Conservation (phyloP, 2,797 vertebrate species). For the Danio tinwini region DNA sequence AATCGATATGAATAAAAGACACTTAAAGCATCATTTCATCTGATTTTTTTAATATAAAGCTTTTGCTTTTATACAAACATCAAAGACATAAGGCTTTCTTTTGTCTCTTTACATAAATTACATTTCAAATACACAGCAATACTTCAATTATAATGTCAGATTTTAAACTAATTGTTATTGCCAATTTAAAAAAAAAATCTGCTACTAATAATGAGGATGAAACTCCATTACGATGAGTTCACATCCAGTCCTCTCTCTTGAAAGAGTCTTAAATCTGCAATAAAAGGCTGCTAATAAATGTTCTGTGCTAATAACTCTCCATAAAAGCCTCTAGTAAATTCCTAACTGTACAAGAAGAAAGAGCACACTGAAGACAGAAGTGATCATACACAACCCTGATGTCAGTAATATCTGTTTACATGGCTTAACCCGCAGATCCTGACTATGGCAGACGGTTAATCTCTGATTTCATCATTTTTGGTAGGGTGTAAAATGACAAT, state of each 20-base stretch:
- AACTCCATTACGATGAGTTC: conserved; percentile 8
- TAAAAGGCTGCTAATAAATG: neutral
- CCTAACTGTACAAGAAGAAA: neutral
- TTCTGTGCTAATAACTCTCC: conserved; percentile 1
- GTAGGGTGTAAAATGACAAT: neutral
- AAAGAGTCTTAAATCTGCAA: neutral
- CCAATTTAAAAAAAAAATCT: conserved; percentile 39
- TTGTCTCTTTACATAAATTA: conserved; percentile 66
- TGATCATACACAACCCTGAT: conserved; percentile 12
- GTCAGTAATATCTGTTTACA: conserved; percentile 10
- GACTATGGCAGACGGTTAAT: conserved; percentile 8
- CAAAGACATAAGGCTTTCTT: conserved; percentile 46
- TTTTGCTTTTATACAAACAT: conserved; percentile 57
- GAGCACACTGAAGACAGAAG: conserved; percentile 9
- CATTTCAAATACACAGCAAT: conserved; percentile 50
- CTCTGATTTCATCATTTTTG: conserved; percentile 17
- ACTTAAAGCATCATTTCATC: neutral
- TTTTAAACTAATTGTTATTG: conserved; percentile 47
- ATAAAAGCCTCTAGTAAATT: neutral
- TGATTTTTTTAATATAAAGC: conserved; percentile 67
- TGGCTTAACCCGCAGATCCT: conserved; percentile 32
- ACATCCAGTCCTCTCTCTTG: conserved; percentile 1
- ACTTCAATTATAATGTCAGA: conserved; percentile 48
- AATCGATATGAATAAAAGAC: neutral
- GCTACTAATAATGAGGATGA: conserved; percentile 20